phyloP scores from a whole-genome alignment of 2,113 vertebrate genomes.

The Rhizomys pruinosus region DNA sequence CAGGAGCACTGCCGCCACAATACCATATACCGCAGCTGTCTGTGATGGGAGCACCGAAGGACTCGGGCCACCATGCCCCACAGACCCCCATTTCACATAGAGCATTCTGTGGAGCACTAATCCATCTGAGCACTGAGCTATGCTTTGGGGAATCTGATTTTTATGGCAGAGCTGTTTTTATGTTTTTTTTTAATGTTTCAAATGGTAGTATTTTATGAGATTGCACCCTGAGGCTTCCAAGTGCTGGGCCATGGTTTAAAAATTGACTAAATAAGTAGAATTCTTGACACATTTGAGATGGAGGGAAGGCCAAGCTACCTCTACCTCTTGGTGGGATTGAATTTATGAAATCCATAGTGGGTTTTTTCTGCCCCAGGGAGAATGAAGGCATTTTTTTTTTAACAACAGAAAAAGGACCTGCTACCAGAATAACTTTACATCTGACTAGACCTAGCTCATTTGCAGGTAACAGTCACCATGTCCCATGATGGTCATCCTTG shows the following conservation, averaged over 20 bases:
- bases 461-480: neutral
- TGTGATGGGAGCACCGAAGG: too few relatives aligned
- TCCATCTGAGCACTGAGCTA: neutral
- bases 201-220: constrained; percentile 41
- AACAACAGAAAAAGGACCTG: neutral
- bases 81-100: neutral
- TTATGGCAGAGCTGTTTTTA: constrained; percentile 56
- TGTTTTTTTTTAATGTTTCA: constrained; percentile 55
- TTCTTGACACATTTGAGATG: neutral
- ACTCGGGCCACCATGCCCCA: too few relatives aligned
- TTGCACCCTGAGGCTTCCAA: constrained; percentile 45
- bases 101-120: too few relatives aligned
- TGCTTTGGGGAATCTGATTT: neutral
- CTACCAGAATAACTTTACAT: too few relatives aligned
- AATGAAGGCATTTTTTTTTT: neutral
- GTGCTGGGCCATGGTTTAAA: constrained; percentile 6
- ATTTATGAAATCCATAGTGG: neutral
- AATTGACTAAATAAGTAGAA: constrained; percentile 59
- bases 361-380: constrained; percentile 12
- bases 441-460: neutral
- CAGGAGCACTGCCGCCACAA: neutral
- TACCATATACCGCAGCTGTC: neutral
- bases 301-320: neutral
- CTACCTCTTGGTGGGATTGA: neutral
- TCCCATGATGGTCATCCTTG: neutral